These are phyloP conservation scores for Polietes domitor DNA, from an alignment of 2,888 invertebrate species.

Conservation along the genomic window DNA sequence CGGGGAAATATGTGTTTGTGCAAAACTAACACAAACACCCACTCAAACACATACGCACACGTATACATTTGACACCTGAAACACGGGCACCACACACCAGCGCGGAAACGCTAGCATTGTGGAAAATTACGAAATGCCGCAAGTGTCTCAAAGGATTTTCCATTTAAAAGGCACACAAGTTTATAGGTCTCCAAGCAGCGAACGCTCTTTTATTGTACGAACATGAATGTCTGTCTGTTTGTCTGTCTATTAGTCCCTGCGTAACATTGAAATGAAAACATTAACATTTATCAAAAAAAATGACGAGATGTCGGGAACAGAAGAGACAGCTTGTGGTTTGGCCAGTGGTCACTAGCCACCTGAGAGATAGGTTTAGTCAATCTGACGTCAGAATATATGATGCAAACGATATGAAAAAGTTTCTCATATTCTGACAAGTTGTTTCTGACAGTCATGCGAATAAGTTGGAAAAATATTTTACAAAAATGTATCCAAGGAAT, in stretches of 20 bases:
- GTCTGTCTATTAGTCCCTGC: neutral
- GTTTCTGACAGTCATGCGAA: too few species aligned
- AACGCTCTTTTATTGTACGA: conserved; percentile 19
- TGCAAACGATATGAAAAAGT: too few species aligned
- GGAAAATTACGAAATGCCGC: conserved; percentile 38
- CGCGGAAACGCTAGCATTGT: neutral
- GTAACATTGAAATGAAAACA: neutral
- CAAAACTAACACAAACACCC: conserved; percentile 18
- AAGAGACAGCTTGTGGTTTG: neutral
- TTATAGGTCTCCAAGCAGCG: conserved; percentile 22
- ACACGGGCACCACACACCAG: neutral
- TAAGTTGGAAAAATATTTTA: too few species aligned
- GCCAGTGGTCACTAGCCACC: too few species aligned
- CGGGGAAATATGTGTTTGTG: neutral
- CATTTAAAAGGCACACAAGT: conserved; percentile 11
- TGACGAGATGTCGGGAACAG: neutral
- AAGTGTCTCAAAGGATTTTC: conserved; percentile 46
- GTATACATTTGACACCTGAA: conserved; percentile 6
- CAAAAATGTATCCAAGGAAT: too few species aligned
- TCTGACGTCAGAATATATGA: too few species aligned
- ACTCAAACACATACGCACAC: neutral
- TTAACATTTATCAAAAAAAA: neutral
- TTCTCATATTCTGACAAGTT: too few species aligned
- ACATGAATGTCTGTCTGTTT: neutral
- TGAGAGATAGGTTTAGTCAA: too few species aligned